These are phyloP conservation scores for Sorex araneus DNA, from an alignment of 2,113 vertebrate species.

Conservation along the genomic window DNA sequence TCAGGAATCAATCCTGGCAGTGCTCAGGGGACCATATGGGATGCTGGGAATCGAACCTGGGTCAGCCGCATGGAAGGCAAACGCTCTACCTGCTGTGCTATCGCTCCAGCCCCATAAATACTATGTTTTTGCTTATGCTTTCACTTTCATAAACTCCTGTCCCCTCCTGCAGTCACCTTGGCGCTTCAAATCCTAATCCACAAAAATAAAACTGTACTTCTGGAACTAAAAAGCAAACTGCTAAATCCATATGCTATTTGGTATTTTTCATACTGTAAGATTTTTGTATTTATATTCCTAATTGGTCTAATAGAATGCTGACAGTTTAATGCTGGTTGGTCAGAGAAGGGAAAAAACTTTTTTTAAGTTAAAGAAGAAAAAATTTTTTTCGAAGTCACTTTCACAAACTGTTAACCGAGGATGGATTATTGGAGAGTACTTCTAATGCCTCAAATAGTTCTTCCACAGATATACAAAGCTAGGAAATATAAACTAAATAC, in stretches of 20 bases:
- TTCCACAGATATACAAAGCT: neutral
- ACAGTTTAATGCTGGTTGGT: neutral
- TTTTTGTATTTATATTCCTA: conserved; percentile 53
- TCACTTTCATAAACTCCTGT: neutral
- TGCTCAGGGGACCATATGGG: no score
- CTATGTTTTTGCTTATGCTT: neutral
- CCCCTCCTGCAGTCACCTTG: neutral
- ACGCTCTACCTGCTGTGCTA: no score
- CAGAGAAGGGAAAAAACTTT: neutral
- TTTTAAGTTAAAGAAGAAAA: no score
- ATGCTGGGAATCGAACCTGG: no score
- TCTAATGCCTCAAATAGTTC: conserved; percentile 46
- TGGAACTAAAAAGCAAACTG: conserved; percentile 44
- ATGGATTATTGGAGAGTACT: conserved; percentile 24
- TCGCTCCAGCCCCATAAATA: no score
- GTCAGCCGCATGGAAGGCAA: no score
- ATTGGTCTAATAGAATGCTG: conserved; percentile 36
- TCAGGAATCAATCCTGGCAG: no score
- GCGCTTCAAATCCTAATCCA: neutral
- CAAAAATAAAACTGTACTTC: conserved; percentile 39
- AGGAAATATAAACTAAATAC: conserved; percentile 25
- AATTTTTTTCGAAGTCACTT: no score
- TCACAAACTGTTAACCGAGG: neutral
- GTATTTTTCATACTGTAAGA: conserved; percentile 3
- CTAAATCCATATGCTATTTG: neutral